phyloP scores from a whole-genome alignment of 2,888 invertebrate genomes.

The Nymphalis c-album region DNA sequence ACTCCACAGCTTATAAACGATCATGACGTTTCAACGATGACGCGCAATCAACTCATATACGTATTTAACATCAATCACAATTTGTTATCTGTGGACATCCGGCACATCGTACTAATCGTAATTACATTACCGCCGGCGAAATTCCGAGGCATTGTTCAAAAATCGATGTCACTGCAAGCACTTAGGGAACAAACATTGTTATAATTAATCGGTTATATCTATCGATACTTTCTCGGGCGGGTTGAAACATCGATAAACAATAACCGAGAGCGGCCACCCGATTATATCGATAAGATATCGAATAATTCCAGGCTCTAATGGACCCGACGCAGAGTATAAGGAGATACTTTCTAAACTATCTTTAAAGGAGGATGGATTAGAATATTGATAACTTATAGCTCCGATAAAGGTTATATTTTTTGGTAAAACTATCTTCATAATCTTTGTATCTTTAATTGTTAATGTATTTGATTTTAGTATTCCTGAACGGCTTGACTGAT shows the following conservation, averaged over 20 bases:
- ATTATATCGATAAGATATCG: slow-evolving; percentile 76
- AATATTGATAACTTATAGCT: slow-evolving; percentile 57
- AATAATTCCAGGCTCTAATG: slow-evolving; percentile 74
- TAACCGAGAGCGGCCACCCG: slow-evolving; percentile 68
- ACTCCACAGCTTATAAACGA: slow-evolving; percentile 16
- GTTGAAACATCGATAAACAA: slow-evolving; percentile 75
- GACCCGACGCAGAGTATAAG: slow-evolving; percentile 65
- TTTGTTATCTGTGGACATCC: slow-evolving; percentile 37
- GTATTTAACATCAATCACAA: slow-evolving; percentile 39
- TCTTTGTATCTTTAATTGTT: background rate
- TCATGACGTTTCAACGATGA: slow-evolving; percentile 27
- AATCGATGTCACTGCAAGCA: slow-evolving; percentile 65
- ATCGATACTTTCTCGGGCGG: slow-evolving; percentile 55
- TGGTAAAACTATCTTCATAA: background rate
- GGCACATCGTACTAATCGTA: slow-evolving; percentile 36
- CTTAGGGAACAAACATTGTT: slow-evolving; percentile 66
- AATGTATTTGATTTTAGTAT: too few species aligned
- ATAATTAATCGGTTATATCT: slow-evolving; percentile 68
- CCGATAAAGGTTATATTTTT: slow-evolving; percentile 3
- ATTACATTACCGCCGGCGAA: slow-evolving; percentile 40
- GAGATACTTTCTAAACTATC: slow-evolving; percentile 77
- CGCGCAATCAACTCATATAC: slow-evolving; percentile 27
- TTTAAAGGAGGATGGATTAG: slow-evolving; percentile 70
- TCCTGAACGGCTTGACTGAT: too few species aligned
- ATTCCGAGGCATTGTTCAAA: slow-evolving; percentile 47